Evolutionary conservation across 2,888 invertebrate genomes (phyloP).

Genomic region (Pristionchus maxplancki): DNA sequence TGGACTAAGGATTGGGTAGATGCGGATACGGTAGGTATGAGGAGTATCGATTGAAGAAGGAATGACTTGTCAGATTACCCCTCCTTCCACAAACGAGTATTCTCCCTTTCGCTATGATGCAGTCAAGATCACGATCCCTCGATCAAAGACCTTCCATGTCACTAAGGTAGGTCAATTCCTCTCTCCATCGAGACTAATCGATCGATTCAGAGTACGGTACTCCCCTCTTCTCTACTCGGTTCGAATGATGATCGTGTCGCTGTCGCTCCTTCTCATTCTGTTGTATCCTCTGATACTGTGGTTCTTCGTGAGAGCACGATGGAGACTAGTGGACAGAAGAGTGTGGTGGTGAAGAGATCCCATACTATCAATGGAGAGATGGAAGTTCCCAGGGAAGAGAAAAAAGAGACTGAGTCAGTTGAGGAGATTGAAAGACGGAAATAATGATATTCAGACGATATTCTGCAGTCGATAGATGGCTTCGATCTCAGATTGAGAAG

Average conservation of each 20-base stretch:
- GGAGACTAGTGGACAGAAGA: not conserved
- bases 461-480: slow-evolving; percentile 18
- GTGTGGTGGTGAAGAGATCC: not conserved
- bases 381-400: not conserved
- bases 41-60: not conserved
- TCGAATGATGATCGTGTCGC: not conserved
- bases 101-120: not conserved
- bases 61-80: not conserved
- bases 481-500: slow-evolving; percentile 16
- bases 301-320: not conserved
- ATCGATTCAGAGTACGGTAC: slow-evolving; percentile 21
- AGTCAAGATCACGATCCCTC: not conserved
- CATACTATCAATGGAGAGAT: not conserved
- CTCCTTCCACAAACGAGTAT: not conserved
- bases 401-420: not conserved
- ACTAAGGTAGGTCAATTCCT: too few relatives aligned
- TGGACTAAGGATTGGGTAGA: not conserved
- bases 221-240: not conserved
- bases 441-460: not conserved
- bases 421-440: too few relatives aligned
- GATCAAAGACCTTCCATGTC: not conserved
- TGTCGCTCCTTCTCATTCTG: not conserved
- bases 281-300: not conserved
- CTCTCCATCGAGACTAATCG: too few relatives aligned
- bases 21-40: not conserved